These are phyloP conservation scores for Aphidius ervi DNA, from an alignment of 1,140 invertebrate species.

Conservation along the genomic window DNA sequence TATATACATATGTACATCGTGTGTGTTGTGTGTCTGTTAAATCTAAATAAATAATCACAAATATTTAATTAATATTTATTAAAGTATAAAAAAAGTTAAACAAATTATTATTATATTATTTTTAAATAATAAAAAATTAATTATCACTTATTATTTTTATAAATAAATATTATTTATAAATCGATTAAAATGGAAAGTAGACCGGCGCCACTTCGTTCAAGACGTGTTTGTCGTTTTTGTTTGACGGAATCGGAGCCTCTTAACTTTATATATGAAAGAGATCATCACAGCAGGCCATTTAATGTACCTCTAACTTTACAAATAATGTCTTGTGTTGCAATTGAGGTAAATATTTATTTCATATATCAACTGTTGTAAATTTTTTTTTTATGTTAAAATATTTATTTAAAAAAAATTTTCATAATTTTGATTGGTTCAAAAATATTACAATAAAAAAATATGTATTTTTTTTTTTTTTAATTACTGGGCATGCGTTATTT, in stretches of 20 bases:
- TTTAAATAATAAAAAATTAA: neutral
- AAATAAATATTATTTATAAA: conserved; percentile 3
- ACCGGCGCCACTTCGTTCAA: conserved; percentile 55
- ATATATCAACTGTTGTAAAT: neutral
- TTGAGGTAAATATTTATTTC: conserved; percentile 62
- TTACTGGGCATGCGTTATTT: too few relatives aligned
- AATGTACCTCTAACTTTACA: conserved; percentile 64
- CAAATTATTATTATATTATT: neutral
- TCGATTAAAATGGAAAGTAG: conserved; percentile 57
- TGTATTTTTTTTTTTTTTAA: neutral
- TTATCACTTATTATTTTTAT: neutral
- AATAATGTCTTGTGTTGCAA: conserved; percentile 69
- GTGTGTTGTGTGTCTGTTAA: too few relatives aligned
- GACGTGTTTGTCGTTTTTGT: conserved; percentile 71
- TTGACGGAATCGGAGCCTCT: conserved; percentile 58
- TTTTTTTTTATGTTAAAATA: too few relatives aligned
- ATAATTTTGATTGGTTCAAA: neutral
- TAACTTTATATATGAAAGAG: conserved; percentile 62
- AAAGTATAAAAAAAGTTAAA: neutral
- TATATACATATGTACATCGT: neutral
- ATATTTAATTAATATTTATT: neutral
- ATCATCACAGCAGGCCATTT: conserved; percentile 45
- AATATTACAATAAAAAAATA: too few relatives aligned
- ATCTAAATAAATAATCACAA: neutral
- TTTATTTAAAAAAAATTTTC: conserved; percentile 2